Base-by-base conservation (phyloP, 2,797 vertebrate species). In the Typhlichthys eigenmanni region DNA sequence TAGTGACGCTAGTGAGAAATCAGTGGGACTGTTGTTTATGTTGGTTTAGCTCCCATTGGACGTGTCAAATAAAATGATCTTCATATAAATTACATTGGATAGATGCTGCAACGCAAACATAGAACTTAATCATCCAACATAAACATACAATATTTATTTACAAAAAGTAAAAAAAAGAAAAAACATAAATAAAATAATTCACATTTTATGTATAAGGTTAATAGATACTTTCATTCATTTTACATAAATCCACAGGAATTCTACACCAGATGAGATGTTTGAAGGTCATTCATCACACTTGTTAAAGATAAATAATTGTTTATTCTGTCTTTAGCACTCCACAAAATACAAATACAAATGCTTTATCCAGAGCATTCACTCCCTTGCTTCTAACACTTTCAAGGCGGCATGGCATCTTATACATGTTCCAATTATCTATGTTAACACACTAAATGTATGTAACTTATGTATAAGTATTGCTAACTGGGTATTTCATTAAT, bases 261-360 rank as follows among this genome's bases (percentile, higher is more conserved):
- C 83, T 80, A 71, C 79, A 83, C 78, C 68, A 83, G 82, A 81
- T 57, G 53, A 81, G 86, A 88, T 86, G 90, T 89, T 86, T 90
- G 16, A 87, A 85, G 85, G 80, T 83, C 85, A 89, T 86, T 90
- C 88, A 92, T 91, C 89, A 81, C 89, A 91, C 90, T 89, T 89
- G 90, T 91, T 87, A 85, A 69, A 86, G 87, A 92, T 93, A 90
- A 91, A 91, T 90, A 90, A 89, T 82, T 74, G 72, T 88, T 90
- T 87, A 79, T 86, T 75, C 80, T 60, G 69, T 85, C 85, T 91
- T 85, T 80, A 74, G 78, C 9, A 81, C 84, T 72, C 66, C 81
- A 80, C 84, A 83, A 89, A 84, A 83, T 79, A 84, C 80, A 82
- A 87, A 80, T 77, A 82, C 75, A 76, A 67, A 4, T 29, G 74